Conservation (phyloP, 2,797 vertebrate species). For the Rhynchonycteris naso region DNA sequence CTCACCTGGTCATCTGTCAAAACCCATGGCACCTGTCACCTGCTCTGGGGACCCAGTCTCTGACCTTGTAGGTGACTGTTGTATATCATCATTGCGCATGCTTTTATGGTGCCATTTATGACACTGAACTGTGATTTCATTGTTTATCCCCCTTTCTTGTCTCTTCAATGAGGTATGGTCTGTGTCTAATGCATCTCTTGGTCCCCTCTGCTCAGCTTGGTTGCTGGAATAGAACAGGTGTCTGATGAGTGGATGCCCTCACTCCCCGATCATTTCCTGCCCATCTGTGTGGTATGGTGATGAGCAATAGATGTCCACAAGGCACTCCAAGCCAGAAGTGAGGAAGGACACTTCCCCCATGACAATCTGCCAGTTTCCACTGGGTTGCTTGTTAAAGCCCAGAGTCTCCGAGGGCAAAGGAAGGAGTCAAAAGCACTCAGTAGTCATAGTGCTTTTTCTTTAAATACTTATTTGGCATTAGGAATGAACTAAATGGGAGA, state of each 20-base stretch:
- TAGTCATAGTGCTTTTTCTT: neutral
- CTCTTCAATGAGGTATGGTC: neutral
- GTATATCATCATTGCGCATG: neutral
- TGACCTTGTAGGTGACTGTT: neutral
- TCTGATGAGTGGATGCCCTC: neutral
- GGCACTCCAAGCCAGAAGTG: neutral
- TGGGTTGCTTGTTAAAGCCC: too few relatives aligned
- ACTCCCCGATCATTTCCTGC: neutral
- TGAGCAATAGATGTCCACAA: neutral
- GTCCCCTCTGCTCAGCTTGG: neutral
- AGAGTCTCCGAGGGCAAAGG: neutral
- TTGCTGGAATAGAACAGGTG: neutral
- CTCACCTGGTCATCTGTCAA: neutral
- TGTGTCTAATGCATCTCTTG: neutral
- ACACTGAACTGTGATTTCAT: neutral
- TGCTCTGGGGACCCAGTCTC: neutral
- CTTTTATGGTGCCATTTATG: neutral
- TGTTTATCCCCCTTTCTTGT: neutral
- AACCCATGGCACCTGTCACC: rapidly evolving
- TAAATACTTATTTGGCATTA: neutral
- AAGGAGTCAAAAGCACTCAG: neutral
- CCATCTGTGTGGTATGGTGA: neutral
- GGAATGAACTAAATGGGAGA: neutral
- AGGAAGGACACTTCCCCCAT: neutral
- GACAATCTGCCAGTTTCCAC: neutral